Base-by-base conservation (phyloP, 1,140 invertebrate species). In the Radopholus similis region DNA sequence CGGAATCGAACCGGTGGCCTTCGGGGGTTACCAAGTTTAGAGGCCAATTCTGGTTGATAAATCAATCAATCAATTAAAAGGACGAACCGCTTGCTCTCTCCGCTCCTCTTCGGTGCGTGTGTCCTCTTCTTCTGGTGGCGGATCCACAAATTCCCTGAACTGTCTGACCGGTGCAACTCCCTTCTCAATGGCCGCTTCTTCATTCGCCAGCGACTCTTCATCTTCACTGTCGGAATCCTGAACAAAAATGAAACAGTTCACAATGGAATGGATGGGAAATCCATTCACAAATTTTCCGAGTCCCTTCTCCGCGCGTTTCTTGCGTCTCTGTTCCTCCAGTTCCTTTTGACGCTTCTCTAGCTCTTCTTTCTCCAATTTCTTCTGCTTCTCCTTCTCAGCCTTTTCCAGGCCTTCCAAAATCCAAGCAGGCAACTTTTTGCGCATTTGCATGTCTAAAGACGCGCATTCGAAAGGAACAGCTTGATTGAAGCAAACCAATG, bases 381-480 rank as follows among this genome's bases (percentile, higher is more conserved):
- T 91, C 77, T 89, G 88, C 83, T 96, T 96, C 73, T 96, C 93
- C 54, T 90, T 86, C 84, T 97, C 93, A 91, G 96, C 95, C 86
- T 96, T 96, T 83, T 96, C 93, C 64, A 97, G 84, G 37, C 93
- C 92, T 86, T 95, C 91, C 76, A 92, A 85, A 67, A 97, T 95
- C 94, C 94, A 97, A 4, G 90, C 90, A 49, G 94, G 94, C 28
- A 97, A 86, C 77, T 91, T 89, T 80, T 92, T 89, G 35, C 92
- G 85, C 83, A 93, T 94, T 30, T 89, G 90, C 28, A 92, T 91
- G 86, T 96, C 93, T 85, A 76, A 74, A 60, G 72, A 34, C 6
- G 30, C 53, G 1, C 26, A 1, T 23, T n/a, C 51, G 11, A 13
- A 64, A 58, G 37, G n/a, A 4, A 49, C 18, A 35, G 32, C 15